phyloP scores from a whole-genome alignment of 2,113 vertebrate species.

The Perca flavescens region DNA sequence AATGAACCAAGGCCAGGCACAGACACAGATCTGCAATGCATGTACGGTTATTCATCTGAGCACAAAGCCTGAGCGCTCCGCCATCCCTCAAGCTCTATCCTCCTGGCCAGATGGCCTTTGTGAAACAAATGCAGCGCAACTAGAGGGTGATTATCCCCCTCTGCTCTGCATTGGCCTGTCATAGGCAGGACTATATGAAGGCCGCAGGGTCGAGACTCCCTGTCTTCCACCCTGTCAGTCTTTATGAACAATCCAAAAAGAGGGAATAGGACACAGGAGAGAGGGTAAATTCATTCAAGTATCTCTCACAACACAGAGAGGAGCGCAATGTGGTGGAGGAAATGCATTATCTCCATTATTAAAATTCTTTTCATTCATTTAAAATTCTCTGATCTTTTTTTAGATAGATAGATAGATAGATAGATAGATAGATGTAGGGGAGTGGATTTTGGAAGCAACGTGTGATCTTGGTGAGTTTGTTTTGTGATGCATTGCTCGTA shows the following conservation, averaged over 20 bases:
- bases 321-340: not conserved
- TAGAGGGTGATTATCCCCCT: slow-evolving; percentile 49
- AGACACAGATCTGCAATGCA: slow-evolving; percentile 48
- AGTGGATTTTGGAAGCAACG: too few relatives aligned
- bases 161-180: slow-evolving; percentile 38
- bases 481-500: not conserved
- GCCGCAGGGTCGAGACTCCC: slow-evolving; percentile 21
- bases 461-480: not conserved
- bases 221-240: slow-evolving; percentile 1
- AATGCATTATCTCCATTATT: not conserved
- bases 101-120: slow-evolving; percentile 64
- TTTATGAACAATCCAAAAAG: slow-evolving; percentile 17
- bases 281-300: slow-evolving; percentile 3
- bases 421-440: too few relatives aligned
- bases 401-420: too few relatives aligned
- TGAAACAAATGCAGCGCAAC: slow-evolving; percentile 45
- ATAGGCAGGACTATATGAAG: slow-evolving; percentile 8
- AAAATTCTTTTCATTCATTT: not conserved
- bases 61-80: slow-evolving; percentile 57
- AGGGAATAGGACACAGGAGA: not conserved
- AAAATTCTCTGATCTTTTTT: not conserved
- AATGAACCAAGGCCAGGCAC: slow-evolving; percentile 54
- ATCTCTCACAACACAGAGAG: not conserved
- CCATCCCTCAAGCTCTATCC: slow-evolving; percentile 59
- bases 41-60: slow-evolving; percentile 66